Evolutionary conservation across 2,113 vertebrate genomes (phyloP).

Genomic region (Periophthalmus modestus): DNA sequence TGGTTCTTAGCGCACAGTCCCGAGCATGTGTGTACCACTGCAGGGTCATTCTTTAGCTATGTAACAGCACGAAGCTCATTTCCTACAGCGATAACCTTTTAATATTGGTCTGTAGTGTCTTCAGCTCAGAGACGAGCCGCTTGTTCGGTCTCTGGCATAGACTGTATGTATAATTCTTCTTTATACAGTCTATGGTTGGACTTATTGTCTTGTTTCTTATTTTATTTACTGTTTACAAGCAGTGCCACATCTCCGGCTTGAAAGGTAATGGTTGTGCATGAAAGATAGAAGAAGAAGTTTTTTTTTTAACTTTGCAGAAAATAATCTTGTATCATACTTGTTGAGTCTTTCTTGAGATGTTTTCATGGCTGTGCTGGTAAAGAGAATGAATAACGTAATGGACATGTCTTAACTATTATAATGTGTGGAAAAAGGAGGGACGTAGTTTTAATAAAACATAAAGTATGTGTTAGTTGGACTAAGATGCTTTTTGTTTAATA

Average conservation of each 20-base stretch:
- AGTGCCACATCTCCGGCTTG: conserved; percentile 28
- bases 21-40: conserved; percentile 8
- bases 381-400: conserved; percentile 33
- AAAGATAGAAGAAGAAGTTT: neutral
- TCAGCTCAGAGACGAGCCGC: conserved; percentile 17
- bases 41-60: conserved; percentile 33
- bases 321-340: conserved; percentile 23
- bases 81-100: conserved; percentile 34
- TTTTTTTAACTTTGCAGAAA: conserved; percentile 8
- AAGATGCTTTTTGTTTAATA: conserved; percentile 21
- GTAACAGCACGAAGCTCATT: conserved; percentile 38
- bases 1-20: conserved; percentile 12
- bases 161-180: conserved; percentile 22
- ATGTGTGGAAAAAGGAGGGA: conserved; percentile 17
- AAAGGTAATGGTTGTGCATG: conserved; percentile 9
- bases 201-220: neutral
- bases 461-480: conserved; percentile 22
- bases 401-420: conserved; percentile 31
- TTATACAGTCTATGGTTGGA: conserved; percentile 28
- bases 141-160: neutral
- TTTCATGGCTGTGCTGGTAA: conserved; percentile 39
- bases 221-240: conserved; percentile 38
- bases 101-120: conserved; percentile 20
- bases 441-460: conserved; percentile 6
- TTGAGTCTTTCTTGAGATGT: conserved; percentile 27